Conservation (phyloP, 2,797 vertebrate genomes). For the Iguana delicatissima region DNA sequence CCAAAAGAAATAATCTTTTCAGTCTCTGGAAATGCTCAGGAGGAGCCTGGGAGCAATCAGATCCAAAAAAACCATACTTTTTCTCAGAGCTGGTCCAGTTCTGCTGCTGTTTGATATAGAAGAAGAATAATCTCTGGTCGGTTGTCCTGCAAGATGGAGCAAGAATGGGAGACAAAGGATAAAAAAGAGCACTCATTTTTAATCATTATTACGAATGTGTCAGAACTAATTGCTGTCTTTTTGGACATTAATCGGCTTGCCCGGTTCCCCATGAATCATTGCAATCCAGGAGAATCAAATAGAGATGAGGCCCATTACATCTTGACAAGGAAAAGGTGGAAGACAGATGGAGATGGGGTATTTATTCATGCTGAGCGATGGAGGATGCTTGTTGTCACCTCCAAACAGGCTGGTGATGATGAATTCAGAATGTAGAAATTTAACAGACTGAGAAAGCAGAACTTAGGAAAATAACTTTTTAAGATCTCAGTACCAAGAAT, state of each 20-base stretch:
- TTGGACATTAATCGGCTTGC: slow-evolving; percentile 67
- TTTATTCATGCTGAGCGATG: not conserved
- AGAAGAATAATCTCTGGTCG: not conserved
- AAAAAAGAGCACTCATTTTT: slow-evolving; percentile 66
- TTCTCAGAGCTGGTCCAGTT: not conserved
- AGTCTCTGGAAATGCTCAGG: not conserved
- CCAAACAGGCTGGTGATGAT: not conserved
- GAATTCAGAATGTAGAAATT: not conserved
- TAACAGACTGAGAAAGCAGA: not conserved
- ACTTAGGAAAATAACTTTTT: no score
- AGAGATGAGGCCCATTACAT: slow-evolving; percentile 14
- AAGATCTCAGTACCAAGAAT: not conserved
- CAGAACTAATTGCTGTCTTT: slow-evolving; percentile 76
- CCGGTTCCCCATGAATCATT: slow-evolving; percentile 37
- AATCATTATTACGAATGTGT: slow-evolving; percentile 73
- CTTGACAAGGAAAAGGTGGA: not conserved
- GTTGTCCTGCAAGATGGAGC: not conserved
- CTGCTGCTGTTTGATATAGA: not conserved
- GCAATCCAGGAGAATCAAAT: slow-evolving; percentile 11
- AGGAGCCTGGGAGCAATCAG: not conserved
- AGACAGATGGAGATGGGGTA: not conserved
- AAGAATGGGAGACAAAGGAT: slow-evolving; percentile 68
- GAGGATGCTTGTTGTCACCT: not conserved
- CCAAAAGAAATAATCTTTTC: no score
- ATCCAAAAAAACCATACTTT: not conserved